Evolutionary conservation across 2,888 invertebrate species (phyloP), one percentile per base, ranked within the genome.

Genomic region (Hoplodrina ambigua): DNA sequence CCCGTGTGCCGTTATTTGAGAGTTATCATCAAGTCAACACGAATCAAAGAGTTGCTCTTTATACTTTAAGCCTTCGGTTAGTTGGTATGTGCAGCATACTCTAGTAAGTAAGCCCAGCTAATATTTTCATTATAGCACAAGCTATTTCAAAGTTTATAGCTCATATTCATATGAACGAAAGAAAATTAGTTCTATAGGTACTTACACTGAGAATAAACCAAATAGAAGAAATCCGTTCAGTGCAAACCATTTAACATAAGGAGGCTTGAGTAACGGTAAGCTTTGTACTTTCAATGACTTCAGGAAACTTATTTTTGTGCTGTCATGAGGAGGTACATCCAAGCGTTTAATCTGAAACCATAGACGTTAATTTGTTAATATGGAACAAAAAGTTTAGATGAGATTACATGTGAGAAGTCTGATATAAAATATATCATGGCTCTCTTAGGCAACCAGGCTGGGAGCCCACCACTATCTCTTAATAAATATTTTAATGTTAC

Each of bases 201-300:
- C 96, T 96, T 92, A 97, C 97, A 97, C 96, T 85, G 97, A 96
- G 96, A 97, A 97, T 84, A 97, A 96, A 11, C 96, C 95, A 83
- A 97, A 97, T 81, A 97, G 96, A 19, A 97, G 94, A 59, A 93
- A 90, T 57, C 95, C 96, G 63, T 96, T 96, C 0, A 97, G 90
- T 0, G 91, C 75, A 67, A 97, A 95, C 88, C 96, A 96, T 82
- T 94, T 94, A 3, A 97, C 79, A 58, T 96, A 93, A 0, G 97
- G 97, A 1, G 96, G 91, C 69, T 91, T 94, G 44, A 97, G 89
- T 44, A 97, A 87, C 2, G 95, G 96, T 60, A 93, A 86, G 3
- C 96, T 95, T 88, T 97, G 97, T 37, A 83, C 86, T 87, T 94
- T 94, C 64, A 97, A 89, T 30, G 95, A 94, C 7, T 82, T 86